These are phyloP conservation scores for Parotia lawesii DNA, from an alignment of 2,113 vertebrate species.

Conservation along the genomic window DNA sequence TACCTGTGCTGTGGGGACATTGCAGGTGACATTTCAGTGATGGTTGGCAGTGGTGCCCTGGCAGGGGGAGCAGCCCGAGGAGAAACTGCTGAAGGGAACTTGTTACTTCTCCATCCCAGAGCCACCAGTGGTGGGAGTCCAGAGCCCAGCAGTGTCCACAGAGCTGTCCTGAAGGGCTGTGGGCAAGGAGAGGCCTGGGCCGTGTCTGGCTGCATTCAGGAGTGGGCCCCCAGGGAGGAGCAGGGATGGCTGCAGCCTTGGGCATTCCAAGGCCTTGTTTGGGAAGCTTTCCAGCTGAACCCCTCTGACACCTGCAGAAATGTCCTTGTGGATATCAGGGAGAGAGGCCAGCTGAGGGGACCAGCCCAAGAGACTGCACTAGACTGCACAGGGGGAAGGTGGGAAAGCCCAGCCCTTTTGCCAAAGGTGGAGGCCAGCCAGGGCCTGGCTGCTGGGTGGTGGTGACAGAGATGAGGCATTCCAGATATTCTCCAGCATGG, in stretches of 20 bases:
- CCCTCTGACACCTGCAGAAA: not conserved
- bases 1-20: not conserved
- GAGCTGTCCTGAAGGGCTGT: not conserved
- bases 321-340: not conserved
- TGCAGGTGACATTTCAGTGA: not conserved
- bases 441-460: not conserved
- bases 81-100: not conserved
- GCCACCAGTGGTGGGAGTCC: accelerated
- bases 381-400: too few relatives aligned
- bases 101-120: not conserved
- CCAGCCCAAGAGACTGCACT: not conserved
- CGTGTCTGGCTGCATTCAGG: not conserved
- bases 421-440: not conserved
- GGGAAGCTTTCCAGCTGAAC: not conserved
- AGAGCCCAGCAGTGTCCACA: not conserved
- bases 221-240: not conserved
- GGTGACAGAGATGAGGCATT: not conserved
- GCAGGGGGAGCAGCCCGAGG: not conserved
- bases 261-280: not conserved
- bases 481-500: not conserved
- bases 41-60: not conserved
- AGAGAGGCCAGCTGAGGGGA: not conserved
- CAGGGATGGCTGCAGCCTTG: accelerated
- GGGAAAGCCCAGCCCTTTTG: not conserved
- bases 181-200: not conserved